Evolutionary conservation across 1,140 invertebrate species (phyloP).

Genomic region (Drosophila watanabei): DNA sequence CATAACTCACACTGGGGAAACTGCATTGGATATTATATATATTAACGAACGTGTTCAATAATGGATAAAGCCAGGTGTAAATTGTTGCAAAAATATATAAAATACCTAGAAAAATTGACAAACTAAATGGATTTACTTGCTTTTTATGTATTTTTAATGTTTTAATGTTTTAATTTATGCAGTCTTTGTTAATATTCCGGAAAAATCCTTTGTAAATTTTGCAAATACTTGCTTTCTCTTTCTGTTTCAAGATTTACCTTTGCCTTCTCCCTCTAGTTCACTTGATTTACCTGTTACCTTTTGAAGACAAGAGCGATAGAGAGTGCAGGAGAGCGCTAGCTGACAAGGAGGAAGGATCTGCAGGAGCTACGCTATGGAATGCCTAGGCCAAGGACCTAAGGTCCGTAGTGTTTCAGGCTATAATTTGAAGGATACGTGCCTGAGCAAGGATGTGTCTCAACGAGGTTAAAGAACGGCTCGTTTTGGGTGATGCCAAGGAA

Average conservation of each 20-base stretch:
- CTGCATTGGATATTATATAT: conserved; percentile 76
- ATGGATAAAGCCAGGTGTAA: conserved; percentile 76
- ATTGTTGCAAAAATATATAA: conserved; percentile 73
- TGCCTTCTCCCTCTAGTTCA: conserved; percentile 4
- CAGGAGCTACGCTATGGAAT: conserved; percentile 94
- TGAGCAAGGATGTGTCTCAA: no score
- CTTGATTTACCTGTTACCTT: not conserved
- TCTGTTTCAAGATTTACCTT: not conserved
- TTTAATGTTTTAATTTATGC: no score
- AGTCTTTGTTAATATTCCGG: not conserved
- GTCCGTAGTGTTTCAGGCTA: conserved; percentile 63
- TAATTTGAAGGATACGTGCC: no score
- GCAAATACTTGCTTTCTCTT: not conserved
- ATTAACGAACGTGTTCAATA: conserved; percentile 75
- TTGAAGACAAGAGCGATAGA: no score
- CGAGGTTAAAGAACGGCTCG: conserved; percentile 11
- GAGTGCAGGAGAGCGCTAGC: conserved; percentile 88
- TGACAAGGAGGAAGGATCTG: conserved; percentile 93
- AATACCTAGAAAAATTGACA: conserved; percentile 41
- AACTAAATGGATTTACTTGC: not conserved
- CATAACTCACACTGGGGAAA: conserved; percentile 47
- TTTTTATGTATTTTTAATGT: not conserved
- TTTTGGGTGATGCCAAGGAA: not conserved
- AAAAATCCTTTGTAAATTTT: not conserved
- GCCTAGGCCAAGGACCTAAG: conserved; percentile 85